These are phyloP conservation scores for Acrossocheilus wenchowensis DNA, from an alignment of 2,797 vertebrate genomes.

Conservation along the genomic window DNA sequence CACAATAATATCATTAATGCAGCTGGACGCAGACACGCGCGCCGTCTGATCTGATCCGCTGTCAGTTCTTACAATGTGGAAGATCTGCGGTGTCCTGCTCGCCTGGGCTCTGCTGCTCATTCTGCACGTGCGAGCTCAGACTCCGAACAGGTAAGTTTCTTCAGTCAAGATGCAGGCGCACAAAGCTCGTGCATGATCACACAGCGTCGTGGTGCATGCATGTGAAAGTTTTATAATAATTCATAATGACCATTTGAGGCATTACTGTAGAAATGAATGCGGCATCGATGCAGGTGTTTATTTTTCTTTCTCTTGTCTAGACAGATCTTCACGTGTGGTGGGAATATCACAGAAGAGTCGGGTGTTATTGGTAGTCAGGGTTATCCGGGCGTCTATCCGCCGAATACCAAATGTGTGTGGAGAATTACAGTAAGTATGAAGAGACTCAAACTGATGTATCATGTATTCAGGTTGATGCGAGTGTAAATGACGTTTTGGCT, in stretches of 20 bases:
- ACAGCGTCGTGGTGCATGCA: background rate
- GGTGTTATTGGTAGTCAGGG: constrained; percentile 97
- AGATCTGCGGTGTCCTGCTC: constrained; percentile 71
- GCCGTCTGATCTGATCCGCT: constrained; percentile 43
- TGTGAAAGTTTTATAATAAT: background rate
- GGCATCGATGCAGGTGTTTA: constrained; percentile 1
- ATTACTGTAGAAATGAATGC: background rate
- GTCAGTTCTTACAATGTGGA: constrained; percentile 76
- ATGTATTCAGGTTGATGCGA: background rate
- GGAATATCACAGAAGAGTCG: constrained; percentile 90
- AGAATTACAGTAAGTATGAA: constrained; percentile 92
- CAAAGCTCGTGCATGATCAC: background rate
- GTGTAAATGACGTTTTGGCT: background rate
- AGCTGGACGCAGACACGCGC: constrained; percentile 61
- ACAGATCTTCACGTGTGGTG: constrained; percentile 90
- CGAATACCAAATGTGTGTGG: constrained; percentile 98
- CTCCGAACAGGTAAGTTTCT: constrained; percentile 80
- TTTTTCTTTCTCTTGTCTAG: constrained; percentile 69
- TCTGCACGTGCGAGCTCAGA: constrained; percentile 70
- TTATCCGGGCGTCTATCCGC: constrained; percentile 97
- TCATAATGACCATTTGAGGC: background rate
- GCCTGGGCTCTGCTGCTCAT: constrained; percentile 74
- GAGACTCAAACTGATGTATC: constrained; percentile 11
- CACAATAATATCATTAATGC: constrained; percentile 64
- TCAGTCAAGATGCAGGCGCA: background rate